Base-by-base conservation (phyloP, 2,797 vertebrate species). In the Discoglossus pictus region DNA sequence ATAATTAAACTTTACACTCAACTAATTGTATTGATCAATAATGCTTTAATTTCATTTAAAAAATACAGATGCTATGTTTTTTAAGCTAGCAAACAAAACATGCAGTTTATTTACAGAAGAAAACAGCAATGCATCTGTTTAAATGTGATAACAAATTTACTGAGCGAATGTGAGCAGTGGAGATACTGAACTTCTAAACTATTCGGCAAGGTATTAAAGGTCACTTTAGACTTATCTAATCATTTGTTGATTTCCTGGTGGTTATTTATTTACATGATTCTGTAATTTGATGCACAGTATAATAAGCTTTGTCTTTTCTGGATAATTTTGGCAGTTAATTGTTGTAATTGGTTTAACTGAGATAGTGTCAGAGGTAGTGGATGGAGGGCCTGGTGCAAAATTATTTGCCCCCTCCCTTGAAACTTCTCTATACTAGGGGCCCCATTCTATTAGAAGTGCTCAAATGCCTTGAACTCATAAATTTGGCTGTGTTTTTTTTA, bases 111-210 rank as follows among this genome's bases (percentile, higher is more conserved):
- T 46, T 52, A n/a, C n/a, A 11, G 55, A 25, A 12, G 17, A 59
- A 60, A 44, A 24, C 54, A 68, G 65, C 38, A 60, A 55, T n/a
- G 50, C 25, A 47, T 44, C 65, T 68, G 54, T 24, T 18, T 35
- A 15, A 18, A 40, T 0, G 12, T 69, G 23, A 54, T 67, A 71
- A 21, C 46, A 17, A 51, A 42, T 42, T 59, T 25, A 34, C 34
- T 4, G 16, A 31, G 8, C 4, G 27, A 31, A 31, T 8, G 8
- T 31, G 27, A 11, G 36, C 16, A 16, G 23, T 34, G 35, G 23
- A 31, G 27, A 31, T 31, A 31, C 27, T 4, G 27, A 4, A 4
- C 27, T 31, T 31, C 27, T 31, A 31, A 31, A 31, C 4, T 31
- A 4, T 8, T 31, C 27, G 8, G 27, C 8, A 4, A 31, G 8